These are phyloP conservation scores for Betta splendens DNA, from an alignment of 2,797 vertebrate genomes.

Conservation along the genomic window DNA sequence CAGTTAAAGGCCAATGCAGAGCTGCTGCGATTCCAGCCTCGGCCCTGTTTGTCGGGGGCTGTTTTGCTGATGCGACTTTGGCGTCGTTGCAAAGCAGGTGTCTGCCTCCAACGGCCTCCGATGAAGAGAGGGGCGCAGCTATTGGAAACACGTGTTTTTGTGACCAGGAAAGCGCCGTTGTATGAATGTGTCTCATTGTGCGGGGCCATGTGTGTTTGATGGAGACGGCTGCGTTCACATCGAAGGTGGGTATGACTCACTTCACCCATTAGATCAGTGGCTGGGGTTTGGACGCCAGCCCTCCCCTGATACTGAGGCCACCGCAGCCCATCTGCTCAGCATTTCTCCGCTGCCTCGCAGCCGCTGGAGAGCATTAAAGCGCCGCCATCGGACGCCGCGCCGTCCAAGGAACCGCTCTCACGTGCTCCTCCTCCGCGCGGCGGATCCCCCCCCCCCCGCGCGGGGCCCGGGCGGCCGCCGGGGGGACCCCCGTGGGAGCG, in stretches of 20 bases:
- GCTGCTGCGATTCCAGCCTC: conserved; percentile 44
- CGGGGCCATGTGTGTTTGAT: conserved; percentile 71
- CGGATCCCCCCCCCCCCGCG: conserved; percentile 62
- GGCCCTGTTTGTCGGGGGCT: conserved; percentile 22
- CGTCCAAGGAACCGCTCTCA: conserved; percentile 65
- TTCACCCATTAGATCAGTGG: conserved; percentile 80
- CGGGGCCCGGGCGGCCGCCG: conserved; percentile 54
- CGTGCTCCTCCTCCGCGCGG: conserved; percentile 66
- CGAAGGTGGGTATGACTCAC: conserved; percentile 83
- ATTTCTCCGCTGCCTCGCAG: conserved; percentile 71
- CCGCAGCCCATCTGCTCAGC: conserved; percentile 78
- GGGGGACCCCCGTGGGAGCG: conserved; percentile 45
- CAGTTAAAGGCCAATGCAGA: conserved; percentile 71
- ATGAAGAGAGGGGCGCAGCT: conserved; percentile 57
- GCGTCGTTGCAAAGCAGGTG: conserved; percentile 65
- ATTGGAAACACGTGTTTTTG: conserved; percentile 65
- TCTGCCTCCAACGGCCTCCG: conserved; percentile 52
- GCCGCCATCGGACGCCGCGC: conserved; percentile 78
- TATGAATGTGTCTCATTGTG: conserved; percentile 71
- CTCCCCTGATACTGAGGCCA: conserved; percentile 74
- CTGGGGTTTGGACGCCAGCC: conserved; percentile 78
- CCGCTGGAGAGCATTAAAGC: conserved; percentile 73
- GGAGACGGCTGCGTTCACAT: conserved; percentile 68
- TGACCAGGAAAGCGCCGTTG: conserved; percentile 61
- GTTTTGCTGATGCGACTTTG: conserved; percentile 44